These are phyloP conservation scores for Nomada flava DNA, from an alignment of 2,888 invertebrate genomes.

Conservation along the genomic window DNA sequence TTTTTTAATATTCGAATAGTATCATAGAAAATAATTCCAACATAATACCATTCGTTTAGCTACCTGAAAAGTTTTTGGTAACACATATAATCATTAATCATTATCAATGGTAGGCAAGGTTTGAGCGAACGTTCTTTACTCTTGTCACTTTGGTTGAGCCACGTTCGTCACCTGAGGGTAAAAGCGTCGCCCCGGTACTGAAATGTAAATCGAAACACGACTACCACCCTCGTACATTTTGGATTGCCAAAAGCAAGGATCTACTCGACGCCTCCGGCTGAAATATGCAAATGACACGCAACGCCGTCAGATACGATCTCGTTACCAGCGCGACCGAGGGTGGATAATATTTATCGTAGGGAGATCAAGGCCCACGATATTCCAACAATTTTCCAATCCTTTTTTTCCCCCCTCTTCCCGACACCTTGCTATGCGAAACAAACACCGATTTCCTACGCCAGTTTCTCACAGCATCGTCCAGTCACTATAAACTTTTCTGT, in stretches of 20 bases:
- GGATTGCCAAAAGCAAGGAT: conserved; percentile 74
- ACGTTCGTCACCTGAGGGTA: conserved; percentile 53
- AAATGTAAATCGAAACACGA: conserved; percentile 76
- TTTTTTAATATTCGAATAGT: too few species aligned
- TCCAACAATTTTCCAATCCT: conserved; percentile 16
- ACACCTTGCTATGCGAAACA: neutral
- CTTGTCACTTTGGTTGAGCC: conserved; percentile 15
- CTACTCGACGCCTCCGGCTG: conserved; percentile 74
- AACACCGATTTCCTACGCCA: too few species aligned
- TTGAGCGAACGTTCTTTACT: conserved; percentile 22
- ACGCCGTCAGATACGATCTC: conserved; percentile 77
- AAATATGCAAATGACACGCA: conserved; percentile 82
- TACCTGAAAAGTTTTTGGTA: too few species aligned
- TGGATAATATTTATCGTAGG: conserved; percentile 62
- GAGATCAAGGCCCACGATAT: conserved; percentile 49
- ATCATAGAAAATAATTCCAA: too few species aligned
- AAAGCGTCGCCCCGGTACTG: conserved; percentile 41
- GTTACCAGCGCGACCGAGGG: conserved; percentile 70
- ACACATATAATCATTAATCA: neutral
- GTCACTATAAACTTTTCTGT: too few species aligned
- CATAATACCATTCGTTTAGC: too few species aligned
- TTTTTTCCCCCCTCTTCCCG: neutral
- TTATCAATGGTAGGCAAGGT: neutral
- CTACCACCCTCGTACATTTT: conserved; percentile 65
- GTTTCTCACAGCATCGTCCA: too few species aligned